Evolutionary conservation across 2,888 invertebrate genomes (phyloP).

Genomic region (Habrosyne pyritoides): DNA sequence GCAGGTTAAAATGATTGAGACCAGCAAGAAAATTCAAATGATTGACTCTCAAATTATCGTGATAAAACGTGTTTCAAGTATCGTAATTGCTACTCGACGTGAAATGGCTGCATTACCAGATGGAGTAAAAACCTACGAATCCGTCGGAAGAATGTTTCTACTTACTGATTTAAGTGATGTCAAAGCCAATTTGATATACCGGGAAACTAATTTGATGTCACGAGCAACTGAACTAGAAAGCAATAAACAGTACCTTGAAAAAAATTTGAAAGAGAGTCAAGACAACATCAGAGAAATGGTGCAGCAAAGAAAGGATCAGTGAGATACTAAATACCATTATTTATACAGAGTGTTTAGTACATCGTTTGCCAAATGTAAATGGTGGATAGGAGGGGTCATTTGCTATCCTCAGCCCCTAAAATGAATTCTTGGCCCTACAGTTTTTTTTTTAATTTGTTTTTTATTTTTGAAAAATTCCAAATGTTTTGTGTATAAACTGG

Average conservation of each 20-base stretch:
- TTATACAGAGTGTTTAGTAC: no score
- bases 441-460: no score
- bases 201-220: slow-evolving; percentile 81
- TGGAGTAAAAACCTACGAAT: slow-evolving; percentile 89
- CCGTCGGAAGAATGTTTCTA: slow-evolving; percentile 93
- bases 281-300: slow-evolving; percentile 93
- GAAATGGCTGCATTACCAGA: slow-evolving; percentile 85
- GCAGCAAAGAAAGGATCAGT: slow-evolving; percentile 84
- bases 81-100: slow-evolving; percentile 88
- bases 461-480: no score
- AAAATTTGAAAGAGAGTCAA: slow-evolving; percentile 92
- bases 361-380: no score
- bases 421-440: no score
- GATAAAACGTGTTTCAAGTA: slow-evolving; percentile 86
- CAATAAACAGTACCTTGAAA: slow-evolving; percentile 91
- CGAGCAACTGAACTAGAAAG: slow-evolving; percentile 89
- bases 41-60: slow-evolving; percentile 91
- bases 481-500: no score
- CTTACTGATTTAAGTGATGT: slow-evolving; percentile 86
- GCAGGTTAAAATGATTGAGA: slow-evolving; percentile 91
- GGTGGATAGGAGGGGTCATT: no score
- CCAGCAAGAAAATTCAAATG: slow-evolving; percentile 90
- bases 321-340: slow-evolving; percentile 42
- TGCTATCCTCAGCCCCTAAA: background rate
- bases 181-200: slow-evolving; percentile 85